These are phyloP conservation scores for Ennomos erosarius DNA, from an alignment of 2,888 invertebrate species.

Conservation along the genomic window DNA sequence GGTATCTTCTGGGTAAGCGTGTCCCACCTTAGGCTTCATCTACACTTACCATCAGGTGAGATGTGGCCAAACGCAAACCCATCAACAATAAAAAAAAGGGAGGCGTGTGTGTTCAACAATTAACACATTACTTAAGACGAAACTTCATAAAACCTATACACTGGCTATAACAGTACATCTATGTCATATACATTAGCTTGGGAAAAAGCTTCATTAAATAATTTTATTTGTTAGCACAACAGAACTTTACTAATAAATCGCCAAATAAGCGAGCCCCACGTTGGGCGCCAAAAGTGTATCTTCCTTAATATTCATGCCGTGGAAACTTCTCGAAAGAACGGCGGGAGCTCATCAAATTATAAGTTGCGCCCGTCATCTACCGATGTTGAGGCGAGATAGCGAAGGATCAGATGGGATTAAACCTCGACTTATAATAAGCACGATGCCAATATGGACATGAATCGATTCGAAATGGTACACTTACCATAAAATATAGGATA, in stretches of 20 bases:
- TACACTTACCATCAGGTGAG: no score
- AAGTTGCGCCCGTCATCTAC: conserved; percentile 59
- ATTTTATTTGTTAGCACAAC: conserved; percentile 20
- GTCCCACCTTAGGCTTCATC: no score
- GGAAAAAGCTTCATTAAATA: conserved; percentile 4
- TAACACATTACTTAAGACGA: no score
- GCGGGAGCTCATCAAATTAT: conserved; percentile 70
- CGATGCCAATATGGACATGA: not conserved
- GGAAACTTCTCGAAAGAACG: conserved; percentile 65
- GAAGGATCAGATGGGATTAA: conserved; percentile 26
- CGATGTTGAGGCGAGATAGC: conserved; percentile 28
- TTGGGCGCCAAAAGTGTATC: conserved; percentile 67
- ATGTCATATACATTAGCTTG: not conserved
- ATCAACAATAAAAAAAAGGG: no score
- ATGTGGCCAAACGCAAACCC: no score
- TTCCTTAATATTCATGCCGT: conserved; percentile 72
- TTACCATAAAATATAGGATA: no score
- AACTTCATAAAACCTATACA: no score
- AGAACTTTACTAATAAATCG: conserved; percentile 35
- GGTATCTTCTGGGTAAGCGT: no score
- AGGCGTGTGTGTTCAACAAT: no score
- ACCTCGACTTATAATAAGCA: conserved; percentile 1
- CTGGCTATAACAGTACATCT: no score
- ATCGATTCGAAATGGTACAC: not conserved
- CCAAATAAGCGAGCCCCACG: conserved; percentile 48